phyloP scores from a whole-genome alignment of 2,113 vertebrate species.

The Microcebus tavaratra region DNA sequence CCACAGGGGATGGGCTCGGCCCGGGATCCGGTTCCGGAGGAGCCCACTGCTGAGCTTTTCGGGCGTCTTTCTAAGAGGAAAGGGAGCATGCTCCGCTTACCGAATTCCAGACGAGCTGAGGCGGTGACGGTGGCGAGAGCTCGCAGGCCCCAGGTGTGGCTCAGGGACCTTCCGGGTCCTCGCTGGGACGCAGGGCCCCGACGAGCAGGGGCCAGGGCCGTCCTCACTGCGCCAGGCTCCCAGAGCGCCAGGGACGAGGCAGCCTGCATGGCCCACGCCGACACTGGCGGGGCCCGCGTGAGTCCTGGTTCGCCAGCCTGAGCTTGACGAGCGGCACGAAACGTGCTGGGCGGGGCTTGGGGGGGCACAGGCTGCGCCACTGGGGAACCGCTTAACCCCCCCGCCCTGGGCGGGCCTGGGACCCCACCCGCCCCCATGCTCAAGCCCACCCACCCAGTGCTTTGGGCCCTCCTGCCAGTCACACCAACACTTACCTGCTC shows the following conservation, averaged over 20 bases:
- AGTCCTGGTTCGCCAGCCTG: accelerated
- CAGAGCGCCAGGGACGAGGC: accelerated
- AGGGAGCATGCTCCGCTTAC: accelerated
- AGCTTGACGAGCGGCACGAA: accelerated
- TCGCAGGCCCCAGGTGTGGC: accelerated
- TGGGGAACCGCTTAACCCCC: accelerated
- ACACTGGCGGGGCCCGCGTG: neutral
- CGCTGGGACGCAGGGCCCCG: accelerated
- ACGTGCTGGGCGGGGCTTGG: accelerated
- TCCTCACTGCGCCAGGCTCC: accelerated
- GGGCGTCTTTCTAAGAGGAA: neutral
- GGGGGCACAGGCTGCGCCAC: accelerated
- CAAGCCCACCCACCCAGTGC: accelerated
- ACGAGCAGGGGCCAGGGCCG: accelerated
- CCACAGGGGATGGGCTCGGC: accelerated
- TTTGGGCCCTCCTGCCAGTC: too few species aligned
- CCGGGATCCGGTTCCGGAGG: neutral
- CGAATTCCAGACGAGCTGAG: accelerated
- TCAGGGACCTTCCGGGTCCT: accelerated
- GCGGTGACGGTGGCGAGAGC: accelerated
- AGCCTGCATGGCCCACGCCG: accelerated
- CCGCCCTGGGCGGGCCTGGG: accelerated
- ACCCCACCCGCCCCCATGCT: accelerated
- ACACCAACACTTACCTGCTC: accelerated
- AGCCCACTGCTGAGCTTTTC: neutral